Base-by-base conservation (phyloP, 2,113 vertebrate genomes). In the Synchiropus splendidus region DNA sequence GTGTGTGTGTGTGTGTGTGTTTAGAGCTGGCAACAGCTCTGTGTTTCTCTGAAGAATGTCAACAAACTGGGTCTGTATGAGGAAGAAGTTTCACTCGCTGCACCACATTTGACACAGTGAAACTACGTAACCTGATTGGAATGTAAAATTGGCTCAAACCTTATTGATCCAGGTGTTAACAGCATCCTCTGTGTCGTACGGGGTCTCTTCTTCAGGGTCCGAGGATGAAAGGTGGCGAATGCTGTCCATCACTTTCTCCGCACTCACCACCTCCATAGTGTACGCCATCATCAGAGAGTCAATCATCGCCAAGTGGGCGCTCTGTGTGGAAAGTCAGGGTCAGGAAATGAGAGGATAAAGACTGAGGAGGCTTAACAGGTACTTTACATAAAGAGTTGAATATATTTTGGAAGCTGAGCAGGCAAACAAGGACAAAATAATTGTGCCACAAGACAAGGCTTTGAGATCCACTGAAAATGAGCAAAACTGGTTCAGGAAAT, bases 231-330 rank as follows among this genome's bases (percentile, higher is more conserved):
- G 92, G 71, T 89, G 89, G 50, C 83, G 83, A 30, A 91, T 73
- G 45, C 92, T 93, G 0, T 82, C 68, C 35, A 90, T 85, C 51
- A 97, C 94, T 45, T 94, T 96, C 64, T 96, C 92, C 16, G 85
- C 73, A 8, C 86, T 97, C 79, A 97, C 70, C 64, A 86, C 91
- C 81, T 98, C 94, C 50, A 90, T 89, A 0, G 92, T 92, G 39
- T 94, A 93, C 0, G 91, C 95, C 92, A 94, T 94, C 94, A 98
- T 98, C 32, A 99, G 77, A 1, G 90, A 87, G 74, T 99, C 95
- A 0, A 94, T 89, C 91, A 99, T 89, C 13, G 94, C 94, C 85
- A 99, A 55, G 67, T 99, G 95, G 43, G 92, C 89, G 13, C 88
- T 91, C 95, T 98, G 64, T 1, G 36, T 36, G 9, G 43, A 63